Conservation (phyloP, 2,113 vertebrate genomes). For the Hassar affinis region DNA sequence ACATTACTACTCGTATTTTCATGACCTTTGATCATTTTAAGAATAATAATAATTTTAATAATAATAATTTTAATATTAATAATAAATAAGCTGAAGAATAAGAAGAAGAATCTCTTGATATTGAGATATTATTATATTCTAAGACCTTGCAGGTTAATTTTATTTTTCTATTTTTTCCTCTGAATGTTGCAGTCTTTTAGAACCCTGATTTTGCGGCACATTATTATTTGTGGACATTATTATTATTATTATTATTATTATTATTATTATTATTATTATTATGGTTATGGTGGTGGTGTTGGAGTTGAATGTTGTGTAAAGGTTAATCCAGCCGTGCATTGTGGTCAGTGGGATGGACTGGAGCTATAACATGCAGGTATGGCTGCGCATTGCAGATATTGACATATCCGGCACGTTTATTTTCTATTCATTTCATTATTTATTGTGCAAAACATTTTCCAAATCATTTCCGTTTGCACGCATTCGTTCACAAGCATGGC, state of each 20-base stretch:
- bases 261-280: slow-evolving; percentile 8
- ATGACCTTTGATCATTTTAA: not conserved
- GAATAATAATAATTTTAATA: not conserved
- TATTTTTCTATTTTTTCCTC: not conserved
- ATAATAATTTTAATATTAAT: not conserved
- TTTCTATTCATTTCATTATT: not conserved
- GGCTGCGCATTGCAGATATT: not conserved
- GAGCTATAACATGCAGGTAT: not conserved
- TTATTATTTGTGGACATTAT: not conserved
- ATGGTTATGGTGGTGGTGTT: not conserved
- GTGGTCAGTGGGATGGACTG: not conserved
- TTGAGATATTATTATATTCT: not conserved
- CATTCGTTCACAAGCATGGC: no score
- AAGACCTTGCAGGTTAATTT: not conserved
- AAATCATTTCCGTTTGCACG: not conserved
- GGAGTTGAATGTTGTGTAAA: no score
- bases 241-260: not conserved
- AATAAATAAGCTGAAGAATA: not conserved
- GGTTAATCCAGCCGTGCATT: not conserved
- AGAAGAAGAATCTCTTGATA: not conserved
- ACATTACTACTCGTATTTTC: not conserved
- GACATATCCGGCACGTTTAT: not conserved
- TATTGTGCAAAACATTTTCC: not conserved
- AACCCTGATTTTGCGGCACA: not conserved
- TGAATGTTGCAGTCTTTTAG: not conserved